Evolutionary conservation across 2,888 invertebrate genomes (phyloP), one percentile per base, ranked within the genome.

Genomic region (Dynastes grantii): DNA sequence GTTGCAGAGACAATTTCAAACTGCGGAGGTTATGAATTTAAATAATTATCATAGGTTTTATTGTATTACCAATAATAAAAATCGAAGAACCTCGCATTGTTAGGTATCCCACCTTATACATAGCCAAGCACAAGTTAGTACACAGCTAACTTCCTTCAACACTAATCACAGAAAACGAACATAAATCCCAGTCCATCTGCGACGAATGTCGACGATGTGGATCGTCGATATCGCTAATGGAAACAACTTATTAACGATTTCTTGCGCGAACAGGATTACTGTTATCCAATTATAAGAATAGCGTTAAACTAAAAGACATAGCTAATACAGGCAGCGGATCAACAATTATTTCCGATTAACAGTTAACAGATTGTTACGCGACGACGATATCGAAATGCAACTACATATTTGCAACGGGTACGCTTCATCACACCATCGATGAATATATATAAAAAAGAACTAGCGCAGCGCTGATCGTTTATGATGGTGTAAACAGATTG

Each of bases 231-330:
- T 61, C 73, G 61, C 55, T 73, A 53, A 73, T 58, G 53, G 71
- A 73, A 73, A 73, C 55, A 58, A 53, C 73, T 73, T 73, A 61
- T 73, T 61, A 73, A 65, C 65, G 65, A 65, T 65, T 65, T 65
- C 65, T 65, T 40, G 65, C 37, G 37, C 40, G 65, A 13, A 55
- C 61, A 58, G 13, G 53, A 58, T 61, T 73, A 73, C 73, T 55
- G 73, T 73, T 73, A 73, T 73, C 73, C 55, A 73, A 73, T 73
- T 73, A 73, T 61, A 37, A 45, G 40, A 16, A 16, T 32, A 32
- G 65, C 40, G 73, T 58, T 70, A 61, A 58, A 55, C 32, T 53
- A 73, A 58, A 73, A 58, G 58, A 11, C 61, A 32, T 73, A 37
- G 32, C 32, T 37, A 73, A 73, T 58, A 73, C 61, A 16, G n/a